Base-by-base conservation (phyloP, 2,888 invertebrate genomes). In the Himalopsyche japonica region DNA sequence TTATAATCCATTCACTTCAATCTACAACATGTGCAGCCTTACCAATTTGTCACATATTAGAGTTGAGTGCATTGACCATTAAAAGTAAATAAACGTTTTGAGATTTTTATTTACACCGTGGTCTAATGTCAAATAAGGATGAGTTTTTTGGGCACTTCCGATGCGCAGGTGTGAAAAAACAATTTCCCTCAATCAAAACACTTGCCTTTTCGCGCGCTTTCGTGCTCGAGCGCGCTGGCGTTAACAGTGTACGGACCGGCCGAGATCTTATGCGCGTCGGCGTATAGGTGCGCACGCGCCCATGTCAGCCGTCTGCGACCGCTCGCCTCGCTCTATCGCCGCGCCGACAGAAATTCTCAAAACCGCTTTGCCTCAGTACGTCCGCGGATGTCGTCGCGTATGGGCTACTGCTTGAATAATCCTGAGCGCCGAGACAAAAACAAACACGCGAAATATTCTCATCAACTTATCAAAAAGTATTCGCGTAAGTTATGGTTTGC, bases 331-430 rank as follows among this genome's bases (percentile, higher is more conserved):
- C 82, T 76, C 83, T 79, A 79, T 70, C 70, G 80, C 83, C 76
- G 83, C 43, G 24, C 83, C 80, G 70, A 70, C 70, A 47, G 79
- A 32, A 82, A 79, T 79, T 83, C 80, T 76, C 83, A 37, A 64
- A 76, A 70, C 70, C 70, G 70, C 70, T 70, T 70, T 79, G 37
- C 80, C 76, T 84, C 78, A 84, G 84, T 84, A 78, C 84, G 84
- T 79, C 79, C 78, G 82, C 84, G 84, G 84, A 47, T 76, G 70
- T 79, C 48, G 84, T 79, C 79, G 84, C 76, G 84, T 43, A 76
- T 43, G 82, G 82, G 49, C 76, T 47, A 47, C 76, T 24, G 6
- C 10, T 5, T 10, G n/a, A n/a, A 24, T 18, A 57, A 6, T 37
- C 49, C 20, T 43, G 76, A 20, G 8, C 30, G 15, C 43, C 24